These are phyloP conservation scores for Burhinus oedicnemus DNA, from an alignment of 2,113 vertebrate genomes.

Conservation along the genomic window DNA sequence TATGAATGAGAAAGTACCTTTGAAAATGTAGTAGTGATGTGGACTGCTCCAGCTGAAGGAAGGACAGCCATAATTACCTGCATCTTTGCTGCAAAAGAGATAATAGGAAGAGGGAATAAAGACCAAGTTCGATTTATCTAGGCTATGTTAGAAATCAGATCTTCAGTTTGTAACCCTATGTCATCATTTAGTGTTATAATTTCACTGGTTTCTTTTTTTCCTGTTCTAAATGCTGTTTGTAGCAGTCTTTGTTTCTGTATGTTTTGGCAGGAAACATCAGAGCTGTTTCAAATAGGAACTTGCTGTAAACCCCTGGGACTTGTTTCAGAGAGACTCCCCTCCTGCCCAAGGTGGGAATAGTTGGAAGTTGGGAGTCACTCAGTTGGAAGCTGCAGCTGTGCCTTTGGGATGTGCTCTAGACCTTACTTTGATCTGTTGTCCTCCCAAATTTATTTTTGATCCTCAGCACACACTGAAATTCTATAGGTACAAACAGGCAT, in stretches of 20 bases:
- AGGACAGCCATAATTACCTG: not conserved
- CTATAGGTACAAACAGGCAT: not conserved
- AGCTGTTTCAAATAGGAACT: not conserved
- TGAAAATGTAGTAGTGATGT: not conserved
- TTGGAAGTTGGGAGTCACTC: not conserved
- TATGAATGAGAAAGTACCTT: not conserved
- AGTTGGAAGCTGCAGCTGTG: not conserved
- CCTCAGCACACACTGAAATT: not conserved
- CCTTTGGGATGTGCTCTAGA: not conserved
- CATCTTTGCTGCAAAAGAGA: not conserved
- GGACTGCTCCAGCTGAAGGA: not conserved
- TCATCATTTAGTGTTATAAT: not conserved
- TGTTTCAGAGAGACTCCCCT: not conserved
- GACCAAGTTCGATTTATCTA: not conserved
- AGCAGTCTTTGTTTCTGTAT: not conserved
- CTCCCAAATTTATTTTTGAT: not conserved
- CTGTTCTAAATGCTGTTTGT: not conserved
- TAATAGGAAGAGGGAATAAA: not conserved
- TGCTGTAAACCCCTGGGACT: fast-evolving
- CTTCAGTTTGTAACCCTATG: not conserved
- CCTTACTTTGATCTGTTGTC: not conserved
- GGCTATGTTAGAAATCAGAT: not conserved
- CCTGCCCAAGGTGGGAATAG: not conserved
- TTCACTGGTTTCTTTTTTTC: not conserved
- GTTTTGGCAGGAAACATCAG: not conserved